Percentiles rank a stretch among this genome's conserved stretches.
Conservation (phyloP, 1,140 invertebrate species). For the Rhagoletis pomonella region DNA sequence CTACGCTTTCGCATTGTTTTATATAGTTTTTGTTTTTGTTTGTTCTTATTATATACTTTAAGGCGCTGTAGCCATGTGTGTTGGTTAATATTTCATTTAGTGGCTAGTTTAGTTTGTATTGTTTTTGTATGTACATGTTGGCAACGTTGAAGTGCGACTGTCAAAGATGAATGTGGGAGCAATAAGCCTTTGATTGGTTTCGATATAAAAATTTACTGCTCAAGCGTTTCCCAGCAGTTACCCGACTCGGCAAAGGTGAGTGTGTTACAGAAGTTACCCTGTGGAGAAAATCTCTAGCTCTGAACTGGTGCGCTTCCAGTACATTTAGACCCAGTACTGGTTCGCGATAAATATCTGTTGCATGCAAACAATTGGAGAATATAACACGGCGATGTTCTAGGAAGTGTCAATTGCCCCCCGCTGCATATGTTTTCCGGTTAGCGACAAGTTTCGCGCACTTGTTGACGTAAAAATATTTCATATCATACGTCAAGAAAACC, state of each 20-base stretch:
- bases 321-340: too few relatives aligned
- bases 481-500: too few relatives aligned
- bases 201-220: constrained; percentile 56
- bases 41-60: background rate
- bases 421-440: too few relatives aligned
- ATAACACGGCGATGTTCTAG: too few relatives aligned
- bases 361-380: too few relatives aligned
- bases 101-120: background rate
- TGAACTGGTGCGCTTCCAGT: too few relatives aligned
- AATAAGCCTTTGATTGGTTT: constrained; percentile 58
- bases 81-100: constrained; percentile 24
- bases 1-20: background rate
- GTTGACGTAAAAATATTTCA: too few relatives aligned
- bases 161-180: constrained; percentile 52
- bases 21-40: background rate
- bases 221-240: background rate
- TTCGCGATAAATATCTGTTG: too few relatives aligned
- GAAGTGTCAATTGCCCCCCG: too few relatives aligned
- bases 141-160: constrained; percentile 29
- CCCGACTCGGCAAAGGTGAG: background rate
- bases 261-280: background rate
- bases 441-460: too few relatives aligned
- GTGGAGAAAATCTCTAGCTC: too few relatives aligned
- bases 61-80: background rate
- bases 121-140: background rate